Conservation (phyloP, 2,888 invertebrate genomes). For the Merodon equestris region DNA sequence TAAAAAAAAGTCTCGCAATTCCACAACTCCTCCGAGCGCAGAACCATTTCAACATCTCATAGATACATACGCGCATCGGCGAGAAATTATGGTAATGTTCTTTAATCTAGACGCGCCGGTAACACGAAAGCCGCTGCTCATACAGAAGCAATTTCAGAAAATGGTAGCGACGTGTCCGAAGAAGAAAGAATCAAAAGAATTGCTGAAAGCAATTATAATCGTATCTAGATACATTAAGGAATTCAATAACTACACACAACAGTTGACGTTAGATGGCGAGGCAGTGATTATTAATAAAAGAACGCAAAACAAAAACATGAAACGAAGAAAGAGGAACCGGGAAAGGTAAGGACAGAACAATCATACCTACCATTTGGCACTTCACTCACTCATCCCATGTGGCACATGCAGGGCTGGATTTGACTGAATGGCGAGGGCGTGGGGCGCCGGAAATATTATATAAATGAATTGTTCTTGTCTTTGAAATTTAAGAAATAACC, state of each 20-base stretch:
- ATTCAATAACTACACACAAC: constrained; percentile 52
- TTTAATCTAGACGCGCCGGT: constrained; percentile 38
- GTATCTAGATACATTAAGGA: constrained; percentile 59
- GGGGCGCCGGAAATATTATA: no score
- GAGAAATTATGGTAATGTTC: constrained; percentile 55
- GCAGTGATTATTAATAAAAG: constrained; percentile 9
- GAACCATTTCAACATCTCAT: constrained; percentile 9
- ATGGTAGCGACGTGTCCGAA: constrained; percentile 10
- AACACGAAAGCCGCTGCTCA: constrained; percentile 13
- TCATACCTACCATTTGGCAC: constrained; percentile 46
- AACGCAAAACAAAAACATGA: background rate
- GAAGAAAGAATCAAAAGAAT: constrained; percentile 10
- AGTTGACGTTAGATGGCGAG: constrained; percentile 39
- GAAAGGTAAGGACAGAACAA: constrained; percentile 14
- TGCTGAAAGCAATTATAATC: constrained; percentile 56
- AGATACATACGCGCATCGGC: constrained; percentile 15
- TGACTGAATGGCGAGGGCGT: no score
- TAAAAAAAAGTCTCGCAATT: constrained; percentile 40
- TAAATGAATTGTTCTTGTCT: no score
- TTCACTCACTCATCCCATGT: constrained; percentile 35
- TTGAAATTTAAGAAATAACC: no score
- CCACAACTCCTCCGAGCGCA: constrained; percentile 12
- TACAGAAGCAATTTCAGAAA: constrained; percentile 46
- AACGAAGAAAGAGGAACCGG: no score
- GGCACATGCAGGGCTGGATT: constrained; percentile 17